A percentile compares a stretch with the other conserved stretches of the same genome.
Evolutionary conservation across 2,113 vertebrate species (phyloP).

Genomic region (Pantherophis guttatus): DNA sequence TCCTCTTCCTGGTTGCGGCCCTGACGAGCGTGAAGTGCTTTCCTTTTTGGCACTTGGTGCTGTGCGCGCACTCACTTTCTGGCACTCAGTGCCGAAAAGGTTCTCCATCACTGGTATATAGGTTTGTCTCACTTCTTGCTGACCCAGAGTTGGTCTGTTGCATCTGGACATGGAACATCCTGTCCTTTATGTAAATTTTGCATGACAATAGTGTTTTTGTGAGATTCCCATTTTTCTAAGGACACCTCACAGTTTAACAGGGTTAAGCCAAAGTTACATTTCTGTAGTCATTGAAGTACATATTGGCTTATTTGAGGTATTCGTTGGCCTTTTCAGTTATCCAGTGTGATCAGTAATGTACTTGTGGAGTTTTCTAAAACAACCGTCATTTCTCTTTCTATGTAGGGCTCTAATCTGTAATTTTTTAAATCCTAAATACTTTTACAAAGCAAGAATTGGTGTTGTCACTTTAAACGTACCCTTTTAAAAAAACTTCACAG

Average conservation of each 20-base stretch:
- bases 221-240: background rate
- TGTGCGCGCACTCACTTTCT: too few species aligned
- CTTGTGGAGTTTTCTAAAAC: background rate
- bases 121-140: background rate
- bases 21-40: too few species aligned
- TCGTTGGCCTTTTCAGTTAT: background rate
- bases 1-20: too few species aligned
- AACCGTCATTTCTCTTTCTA: background rate
- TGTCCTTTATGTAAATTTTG: background rate
- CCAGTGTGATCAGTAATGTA: background rate
- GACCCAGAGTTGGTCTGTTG: background rate
- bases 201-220: background rate
- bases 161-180: background rate
- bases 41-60: too few species aligned
- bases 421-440: background rate
- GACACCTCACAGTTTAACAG: background rate
- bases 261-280: background rate
- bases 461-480: background rate
- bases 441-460: background rate
- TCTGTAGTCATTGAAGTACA: background rate
- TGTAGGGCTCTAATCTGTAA: background rate
- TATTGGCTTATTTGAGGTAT: background rate
- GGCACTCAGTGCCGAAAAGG: too few species aligned
- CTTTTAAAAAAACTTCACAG: background rate
- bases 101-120: background rate